Evolutionary conservation across 1,140 invertebrate species (phyloP).

Genomic region (Macrosteles quadrilineatus): DNA sequence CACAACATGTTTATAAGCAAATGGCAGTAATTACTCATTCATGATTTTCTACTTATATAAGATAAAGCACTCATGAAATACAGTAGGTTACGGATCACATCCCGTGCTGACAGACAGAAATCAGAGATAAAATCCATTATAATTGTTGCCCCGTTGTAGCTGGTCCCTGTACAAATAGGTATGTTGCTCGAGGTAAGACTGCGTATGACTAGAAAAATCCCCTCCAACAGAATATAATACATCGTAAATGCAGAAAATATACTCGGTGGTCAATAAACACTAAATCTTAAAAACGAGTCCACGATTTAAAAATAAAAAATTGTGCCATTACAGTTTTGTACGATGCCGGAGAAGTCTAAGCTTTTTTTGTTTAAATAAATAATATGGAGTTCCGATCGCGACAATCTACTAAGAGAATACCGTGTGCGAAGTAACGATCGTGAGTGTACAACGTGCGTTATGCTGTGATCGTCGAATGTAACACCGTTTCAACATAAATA

Average conservation of each 20-base stretch:
- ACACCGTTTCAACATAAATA: conserved; percentile 22
- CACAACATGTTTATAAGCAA: conserved; percentile 33
- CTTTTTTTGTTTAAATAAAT: background rate
- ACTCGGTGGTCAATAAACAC: conserved; percentile 8
- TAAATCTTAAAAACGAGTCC: conserved; percentile 3
- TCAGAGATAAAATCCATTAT: conserved; percentile 6
- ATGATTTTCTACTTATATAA: conserved; percentile 32
- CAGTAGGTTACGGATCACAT: conserved; percentile 14
- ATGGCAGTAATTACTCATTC: conserved; percentile 34
- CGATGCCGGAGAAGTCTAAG: conserved; percentile 8
- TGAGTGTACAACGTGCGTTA: conserved; percentile 7
- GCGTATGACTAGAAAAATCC: conserved; percentile 16
- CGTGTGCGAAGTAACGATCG: background rate
- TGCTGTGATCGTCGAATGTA: conserved; percentile 4
- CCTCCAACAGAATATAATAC: conserved; percentile 26
- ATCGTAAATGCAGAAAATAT: conserved; percentile 13
- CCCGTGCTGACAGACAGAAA: conserved; percentile 12
- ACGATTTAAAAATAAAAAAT: background rate
- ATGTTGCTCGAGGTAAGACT: conserved; percentile 24
- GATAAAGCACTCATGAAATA: conserved; percentile 33
- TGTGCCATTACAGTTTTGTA: conserved; percentile 7
- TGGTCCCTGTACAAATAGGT: conserved; percentile 32
- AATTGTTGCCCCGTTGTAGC: conserved; percentile 22
- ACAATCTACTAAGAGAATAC: conserved; percentile 14
- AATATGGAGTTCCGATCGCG: background rate